Conservation (phyloP, 1,140 invertebrate species). For the Wasmannia auropunctata region DNA sequence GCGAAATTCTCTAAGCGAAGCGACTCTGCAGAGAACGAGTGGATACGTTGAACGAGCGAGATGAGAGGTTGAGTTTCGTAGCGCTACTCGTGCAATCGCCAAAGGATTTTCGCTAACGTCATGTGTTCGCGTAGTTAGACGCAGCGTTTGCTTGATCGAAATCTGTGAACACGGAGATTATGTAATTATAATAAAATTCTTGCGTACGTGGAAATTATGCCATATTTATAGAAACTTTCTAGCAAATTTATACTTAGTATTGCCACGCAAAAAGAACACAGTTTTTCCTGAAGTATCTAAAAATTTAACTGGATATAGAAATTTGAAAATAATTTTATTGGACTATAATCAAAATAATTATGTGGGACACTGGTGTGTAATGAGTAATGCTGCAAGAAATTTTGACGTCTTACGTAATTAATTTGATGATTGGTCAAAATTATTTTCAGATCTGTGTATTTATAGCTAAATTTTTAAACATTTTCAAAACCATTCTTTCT, state of each 20-base stretch:
- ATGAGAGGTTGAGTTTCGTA: constrained; percentile 59
- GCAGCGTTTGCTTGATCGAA: not conserved
- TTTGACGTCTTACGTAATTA: too few relatives aligned
- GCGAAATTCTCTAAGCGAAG: constrained; percentile 54
- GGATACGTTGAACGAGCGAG: constrained; percentile 30
- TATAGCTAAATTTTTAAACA: too few relatives aligned
- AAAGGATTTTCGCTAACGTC: constrained; percentile 6
- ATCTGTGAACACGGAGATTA: not conserved
- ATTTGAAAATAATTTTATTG: too few relatives aligned
- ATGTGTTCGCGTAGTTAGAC: not conserved
- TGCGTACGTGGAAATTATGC: not conserved
- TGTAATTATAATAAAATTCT: constrained; percentile 10
- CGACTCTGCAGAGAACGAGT: constrained; percentile 55
- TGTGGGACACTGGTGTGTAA: too few relatives aligned
- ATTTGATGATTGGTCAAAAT: too few relatives aligned
- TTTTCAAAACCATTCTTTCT: too few relatives aligned
- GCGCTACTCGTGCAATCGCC: constrained; percentile 51
- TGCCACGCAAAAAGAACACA: too few relatives aligned
- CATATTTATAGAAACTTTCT: not conserved
- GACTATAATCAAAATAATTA: too few relatives aligned
- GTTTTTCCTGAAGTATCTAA: too few relatives aligned
- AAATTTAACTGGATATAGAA: too few relatives aligned
- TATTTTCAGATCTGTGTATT: too few relatives aligned
- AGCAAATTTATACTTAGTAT: not conserved
- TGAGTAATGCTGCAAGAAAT: too few relatives aligned